phyloP scores from a whole-genome alignment of 2,888 invertebrate species.

The Tachystola acroxantha region DNA sequence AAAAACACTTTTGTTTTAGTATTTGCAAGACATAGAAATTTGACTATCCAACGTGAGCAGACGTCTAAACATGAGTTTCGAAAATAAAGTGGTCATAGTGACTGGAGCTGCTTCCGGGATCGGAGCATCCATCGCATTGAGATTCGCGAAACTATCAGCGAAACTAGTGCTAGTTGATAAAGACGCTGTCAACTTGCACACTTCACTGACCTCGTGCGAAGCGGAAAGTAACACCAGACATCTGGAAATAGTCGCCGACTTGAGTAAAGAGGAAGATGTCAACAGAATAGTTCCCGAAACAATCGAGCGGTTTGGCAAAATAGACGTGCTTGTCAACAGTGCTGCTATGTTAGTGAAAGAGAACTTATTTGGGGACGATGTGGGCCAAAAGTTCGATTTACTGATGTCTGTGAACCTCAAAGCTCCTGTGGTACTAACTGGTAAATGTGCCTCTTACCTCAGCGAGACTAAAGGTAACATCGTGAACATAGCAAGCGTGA shows the following conservation, averaged over 20 bases:
- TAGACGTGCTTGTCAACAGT: not conserved
- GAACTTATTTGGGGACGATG: slow-evolving; percentile 7
- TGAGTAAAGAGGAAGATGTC: slow-evolving; percentile 5
- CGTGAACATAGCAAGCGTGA: not conserved
- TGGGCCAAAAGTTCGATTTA: not conserved
- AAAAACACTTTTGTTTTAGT: too few species aligned
- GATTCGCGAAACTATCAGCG: slow-evolving; percentile 2
- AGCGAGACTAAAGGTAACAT: not conserved
- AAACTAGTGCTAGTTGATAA: slow-evolving; percentile 16
- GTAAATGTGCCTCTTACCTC: slow-evolving; percentile 18
- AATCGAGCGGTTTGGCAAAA: not conserved
- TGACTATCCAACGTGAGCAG: too few species aligned
- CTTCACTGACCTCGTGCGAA: not conserved
- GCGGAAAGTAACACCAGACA: not conserved
- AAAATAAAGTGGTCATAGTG: slow-evolving; percentile 38
- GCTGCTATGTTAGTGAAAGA: not conserved
- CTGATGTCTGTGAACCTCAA: slow-evolving; percentile 16
- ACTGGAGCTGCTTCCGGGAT: slow-evolving; percentile 46
- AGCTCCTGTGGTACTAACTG: not conserved
- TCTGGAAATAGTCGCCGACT: slow-evolving; percentile 1
- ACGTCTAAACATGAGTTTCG: slow-evolving; percentile 30
- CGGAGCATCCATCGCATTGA: slow-evolving; percentile 1
- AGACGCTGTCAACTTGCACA: slow-evolving; percentile 17
- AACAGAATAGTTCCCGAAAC: slow-evolving; percentile 2
- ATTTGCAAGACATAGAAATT: too few species aligned